phyloP scores from a whole-genome alignment of 2,888 invertebrate species.

The Schizotus pectinicornis region DNA sequence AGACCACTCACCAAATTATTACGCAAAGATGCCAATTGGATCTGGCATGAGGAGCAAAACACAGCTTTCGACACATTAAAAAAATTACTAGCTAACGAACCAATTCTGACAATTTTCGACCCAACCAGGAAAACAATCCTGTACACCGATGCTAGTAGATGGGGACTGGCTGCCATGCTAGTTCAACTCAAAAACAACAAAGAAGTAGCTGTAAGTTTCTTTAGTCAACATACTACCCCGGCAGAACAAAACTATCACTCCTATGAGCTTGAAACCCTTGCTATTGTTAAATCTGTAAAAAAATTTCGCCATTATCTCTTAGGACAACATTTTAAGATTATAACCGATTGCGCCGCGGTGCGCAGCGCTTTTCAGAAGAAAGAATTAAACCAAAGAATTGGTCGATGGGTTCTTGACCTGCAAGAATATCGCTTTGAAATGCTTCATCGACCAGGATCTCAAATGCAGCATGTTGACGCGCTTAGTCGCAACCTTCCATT shows the following conservation, averaged over 20 bases:
- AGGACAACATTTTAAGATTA: too few species aligned
- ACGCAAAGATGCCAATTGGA: not conserved
- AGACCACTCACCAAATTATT: constrained; percentile 5
- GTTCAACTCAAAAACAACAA: not conserved
- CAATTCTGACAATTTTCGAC: constrained; percentile 9
- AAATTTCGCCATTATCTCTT: too few species aligned
- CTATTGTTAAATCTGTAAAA: too few species aligned
- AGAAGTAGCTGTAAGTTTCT: not conserved
- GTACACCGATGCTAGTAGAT: constrained; percentile 16
- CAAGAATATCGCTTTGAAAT: too few species aligned
- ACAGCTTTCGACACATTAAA: constrained; percentile 9
- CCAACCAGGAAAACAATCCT: constrained; percentile 4
- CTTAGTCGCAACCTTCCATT: too few species aligned
- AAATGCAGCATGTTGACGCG: too few species aligned
- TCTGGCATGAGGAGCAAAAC: constrained; percentile 3
- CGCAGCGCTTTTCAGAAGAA: too few species aligned
- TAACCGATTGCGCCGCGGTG: not conserved
- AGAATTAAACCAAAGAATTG: too few species aligned
- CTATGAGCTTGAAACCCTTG: not conserved
- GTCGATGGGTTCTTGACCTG: not conserved
- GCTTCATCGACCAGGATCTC: too few species aligned
- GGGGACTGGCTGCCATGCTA: constrained; percentile 12
- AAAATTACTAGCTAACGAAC: not conserved
- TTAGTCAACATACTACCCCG: not conserved
- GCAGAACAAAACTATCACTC: not conserved